Evolutionary conservation across 2,888 invertebrate genomes (phyloP).

Genomic region (Cancer borealis): DNA sequence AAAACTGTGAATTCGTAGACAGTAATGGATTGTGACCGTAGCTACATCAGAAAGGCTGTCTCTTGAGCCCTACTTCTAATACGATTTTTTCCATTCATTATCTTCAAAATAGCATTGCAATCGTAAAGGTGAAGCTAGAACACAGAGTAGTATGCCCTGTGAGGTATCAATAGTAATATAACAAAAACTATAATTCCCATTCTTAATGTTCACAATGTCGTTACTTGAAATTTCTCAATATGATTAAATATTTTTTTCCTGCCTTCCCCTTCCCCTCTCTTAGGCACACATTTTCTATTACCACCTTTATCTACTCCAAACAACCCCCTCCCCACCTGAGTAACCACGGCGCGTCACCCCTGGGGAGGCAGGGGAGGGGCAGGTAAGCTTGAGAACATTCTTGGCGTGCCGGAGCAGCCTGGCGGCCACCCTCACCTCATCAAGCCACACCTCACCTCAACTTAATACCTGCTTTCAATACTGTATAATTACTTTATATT

Average conservation of each 20-base stretch:
- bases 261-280: background rate
- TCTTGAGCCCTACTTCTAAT: background rate
- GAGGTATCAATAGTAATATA: background rate
- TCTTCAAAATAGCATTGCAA: background rate
- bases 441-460: background rate
- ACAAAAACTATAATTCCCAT: background rate
- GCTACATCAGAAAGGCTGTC: too few relatives aligned
- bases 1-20: background rate
- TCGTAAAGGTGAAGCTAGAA: background rate
- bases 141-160: background rate
- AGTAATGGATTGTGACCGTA: too few relatives aligned
- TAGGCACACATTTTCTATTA: background rate
- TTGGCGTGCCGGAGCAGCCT: background rate
- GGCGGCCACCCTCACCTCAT: slow-evolving; percentile 5
- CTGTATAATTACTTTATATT: background rate
- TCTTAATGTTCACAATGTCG: background rate
- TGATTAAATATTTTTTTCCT: background rate
- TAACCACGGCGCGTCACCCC: slow-evolving; percentile 20
- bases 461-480: slow-evolving; percentile 4
- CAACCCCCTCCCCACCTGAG: background rate
- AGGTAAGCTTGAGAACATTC: slow-evolving; percentile 37
- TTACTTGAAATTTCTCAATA: background rate
- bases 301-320: background rate
- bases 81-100: slow-evolving; percentile 1
- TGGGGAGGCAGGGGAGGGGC: background rate